These are phyloP conservation scores for Dimorphilus gyrociliatus DNA, from an alignment of 2,888 invertebrate genomes.

Conservation along the genomic window DNA sequence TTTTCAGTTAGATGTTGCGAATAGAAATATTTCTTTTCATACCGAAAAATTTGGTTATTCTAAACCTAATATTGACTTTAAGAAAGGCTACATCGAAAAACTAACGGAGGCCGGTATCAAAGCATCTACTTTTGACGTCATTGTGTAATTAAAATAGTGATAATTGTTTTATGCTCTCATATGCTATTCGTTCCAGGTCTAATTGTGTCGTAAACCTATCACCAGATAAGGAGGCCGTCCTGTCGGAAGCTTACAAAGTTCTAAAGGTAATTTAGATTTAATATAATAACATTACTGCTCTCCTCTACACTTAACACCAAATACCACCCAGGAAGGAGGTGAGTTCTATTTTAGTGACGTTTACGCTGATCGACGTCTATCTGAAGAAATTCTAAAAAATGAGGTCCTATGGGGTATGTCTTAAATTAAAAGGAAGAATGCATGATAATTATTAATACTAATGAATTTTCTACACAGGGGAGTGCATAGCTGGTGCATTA, in stretches of 20 bases:
- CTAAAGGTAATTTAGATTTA: constrained; percentile 2
- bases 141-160: constrained; percentile 5
- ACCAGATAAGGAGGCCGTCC: constrained; percentile 5
- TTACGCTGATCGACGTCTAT: constrained; percentile 3
- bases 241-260: constrained; percentile 3
- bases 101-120: constrained; percentile 1
- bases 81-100: constrained; percentile 3
- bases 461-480: constrained; percentile 15
- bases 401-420: constrained; percentile 5
- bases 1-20: constrained; percentile 4
- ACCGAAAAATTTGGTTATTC: constrained; percentile 2
- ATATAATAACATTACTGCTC: not conserved
- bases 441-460: no score
- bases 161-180: not conserved
- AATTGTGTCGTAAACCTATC: constrained; percentile 6
- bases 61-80: constrained; percentile 3
- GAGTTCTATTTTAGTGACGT: constrained; percentile 7
- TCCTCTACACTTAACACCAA: not conserved
- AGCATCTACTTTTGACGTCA: constrained; percentile 3
- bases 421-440: no score
- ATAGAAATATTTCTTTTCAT: constrained; percentile 4
- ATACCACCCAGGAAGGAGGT: constrained; percentile 2
- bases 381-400: constrained; percentile 1
- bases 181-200: constrained; percentile 3
- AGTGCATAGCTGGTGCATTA: constrained; percentile 25